Conservation (phyloP, 1,140 invertebrate species). For the Diploscapter pachys region DNA sequence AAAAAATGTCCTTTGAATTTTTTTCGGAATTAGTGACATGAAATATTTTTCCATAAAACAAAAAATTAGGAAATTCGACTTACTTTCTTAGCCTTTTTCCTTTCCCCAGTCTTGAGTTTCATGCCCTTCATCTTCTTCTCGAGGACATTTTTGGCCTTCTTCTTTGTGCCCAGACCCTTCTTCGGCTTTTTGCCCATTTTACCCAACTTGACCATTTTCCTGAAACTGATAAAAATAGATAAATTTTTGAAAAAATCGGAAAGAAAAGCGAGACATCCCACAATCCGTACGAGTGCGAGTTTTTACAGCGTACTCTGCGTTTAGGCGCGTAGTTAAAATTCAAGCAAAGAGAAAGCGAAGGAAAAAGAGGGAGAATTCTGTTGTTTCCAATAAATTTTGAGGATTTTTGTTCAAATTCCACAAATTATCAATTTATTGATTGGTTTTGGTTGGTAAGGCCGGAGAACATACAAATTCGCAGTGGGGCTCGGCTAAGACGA, state of each 20-base stretch:
- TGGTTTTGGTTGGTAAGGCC: no score
- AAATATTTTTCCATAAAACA: background rate
- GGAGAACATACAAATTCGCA: no score
- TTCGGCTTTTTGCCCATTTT: conserved; percentile 12
- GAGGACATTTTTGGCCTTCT: conserved; percentile 34
- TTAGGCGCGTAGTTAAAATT: no score
- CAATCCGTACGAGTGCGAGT: no score
- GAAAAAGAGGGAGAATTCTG: no score
- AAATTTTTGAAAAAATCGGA: background rate
- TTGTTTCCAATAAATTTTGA: no score
- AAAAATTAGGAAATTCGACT: background rate
- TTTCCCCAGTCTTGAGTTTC: conserved; percentile 26
- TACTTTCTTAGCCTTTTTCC: conserved; percentile 30
- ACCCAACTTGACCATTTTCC: conserved; percentile 25
- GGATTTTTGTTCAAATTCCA: no score
- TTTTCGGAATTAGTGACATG: background rate
- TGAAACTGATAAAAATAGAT: conserved; percentile 14
- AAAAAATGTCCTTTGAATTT: background rate
- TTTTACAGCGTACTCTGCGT: no score
- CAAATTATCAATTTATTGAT: no score
- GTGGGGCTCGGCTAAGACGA: no score
- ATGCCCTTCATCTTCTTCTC: conserved; percentile 35
- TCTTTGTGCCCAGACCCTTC: conserved; percentile 20
- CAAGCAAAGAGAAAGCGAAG: no score
- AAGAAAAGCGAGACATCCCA: conserved; percentile 2